Evolutionary conservation across 2,797 vertebrate genomes (phyloP), one percentile per base, ranked within the genome.

Genomic region (Mallotus villosus): DNA sequence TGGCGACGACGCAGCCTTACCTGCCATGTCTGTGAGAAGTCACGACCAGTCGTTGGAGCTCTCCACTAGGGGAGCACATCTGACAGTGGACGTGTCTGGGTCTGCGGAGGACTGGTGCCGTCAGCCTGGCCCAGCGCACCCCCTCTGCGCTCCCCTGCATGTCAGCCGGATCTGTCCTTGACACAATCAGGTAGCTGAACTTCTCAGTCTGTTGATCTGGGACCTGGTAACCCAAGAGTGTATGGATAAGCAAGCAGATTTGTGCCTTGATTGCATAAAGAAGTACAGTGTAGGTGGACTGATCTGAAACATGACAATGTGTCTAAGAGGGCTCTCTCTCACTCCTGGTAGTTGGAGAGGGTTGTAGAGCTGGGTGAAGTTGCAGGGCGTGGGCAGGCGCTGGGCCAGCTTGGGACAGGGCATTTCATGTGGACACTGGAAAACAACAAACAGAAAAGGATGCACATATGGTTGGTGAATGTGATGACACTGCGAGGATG

Each of bases 161-260:
- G 16, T 4, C 51, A n/a, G 3, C 68, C 0, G 84, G 49, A n/a
- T 70, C 74, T 0, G 78, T 73, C 9, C 94, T 92, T 22, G 85
- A 88, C 79, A 97, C 65, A 73, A 97, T 92, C 70, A 96, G 51
- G 81, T 92, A 93, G 17, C 94, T 95, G 89, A 97, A 97, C 78
- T 84, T 94, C 84, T 97, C 95, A 1, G 72, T 89, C 67, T 86
- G 87, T 2, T 59, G 78, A 0, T 84, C 75, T 0, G 78, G 80
- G 61, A 86, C 91, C 95, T 96, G 82, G 59, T 29, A 68, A 27
- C 73, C 73, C 0, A 2, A 51, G 17, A n/a, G 21, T 0, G 34
- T 24, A 8, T 8, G 11, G n/a, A 9, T 41, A 5, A 70, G 25
- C 12, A 62, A 16, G 14, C 16, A 29, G 22, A 25, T 6, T 62